phyloP scores from a whole-genome alignment of 2,113 vertebrate species.

The Cinclus mexicanus region DNA sequence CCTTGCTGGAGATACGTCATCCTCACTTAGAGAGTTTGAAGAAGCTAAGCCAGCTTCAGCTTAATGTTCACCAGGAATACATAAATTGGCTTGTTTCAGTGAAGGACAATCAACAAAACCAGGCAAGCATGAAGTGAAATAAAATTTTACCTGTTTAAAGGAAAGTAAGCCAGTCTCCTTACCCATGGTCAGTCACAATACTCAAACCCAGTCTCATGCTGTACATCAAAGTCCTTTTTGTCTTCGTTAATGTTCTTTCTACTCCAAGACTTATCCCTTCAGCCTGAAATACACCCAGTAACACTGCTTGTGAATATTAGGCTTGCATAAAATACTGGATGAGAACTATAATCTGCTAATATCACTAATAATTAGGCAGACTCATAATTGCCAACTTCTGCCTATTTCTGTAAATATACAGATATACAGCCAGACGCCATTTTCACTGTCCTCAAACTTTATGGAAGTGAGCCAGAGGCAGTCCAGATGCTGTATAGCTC shows the following conservation, averaged over 20 bases:
- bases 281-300: background rate
- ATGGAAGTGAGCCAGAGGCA: background rate
- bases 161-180: background rate
- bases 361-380: background rate
- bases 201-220: background rate
- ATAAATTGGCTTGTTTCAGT: background rate
- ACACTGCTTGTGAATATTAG: background rate
- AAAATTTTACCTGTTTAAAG: background rate
- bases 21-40: background rate
- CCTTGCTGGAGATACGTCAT: background rate
- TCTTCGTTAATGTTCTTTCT: background rate
- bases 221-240: background rate
- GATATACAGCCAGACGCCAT: background rate
- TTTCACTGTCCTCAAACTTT: background rate
- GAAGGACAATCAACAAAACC: background rate
- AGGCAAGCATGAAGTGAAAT: background rate
- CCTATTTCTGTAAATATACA: background rate
- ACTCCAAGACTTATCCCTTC: background rate
- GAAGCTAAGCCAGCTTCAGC: background rate
- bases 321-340: background rate
- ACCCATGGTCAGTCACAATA: too few relatives aligned
- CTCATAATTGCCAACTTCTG: background rate
- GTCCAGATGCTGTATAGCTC: background rate
- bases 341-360: background rate
- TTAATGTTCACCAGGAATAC: background rate